Base-by-base conservation (phyloP, 2,113 vertebrate genomes). In the Tursiops truncatus region DNA sequence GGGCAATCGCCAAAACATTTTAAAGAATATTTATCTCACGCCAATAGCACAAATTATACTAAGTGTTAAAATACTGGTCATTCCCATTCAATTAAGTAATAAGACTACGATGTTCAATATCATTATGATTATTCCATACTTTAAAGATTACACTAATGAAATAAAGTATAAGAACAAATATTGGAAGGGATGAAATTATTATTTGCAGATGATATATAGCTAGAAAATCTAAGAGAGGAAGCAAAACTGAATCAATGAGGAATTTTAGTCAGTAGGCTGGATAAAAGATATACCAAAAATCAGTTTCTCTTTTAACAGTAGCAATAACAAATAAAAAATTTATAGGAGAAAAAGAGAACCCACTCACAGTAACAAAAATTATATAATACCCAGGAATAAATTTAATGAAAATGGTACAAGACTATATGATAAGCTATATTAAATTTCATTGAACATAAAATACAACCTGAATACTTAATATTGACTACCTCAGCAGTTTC, bases 111-210 rank as follows among this genome's bases (percentile, higher is more conserved):
- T 85, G 15, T 41, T 77, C 73, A 56, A 6, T 67, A 77, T 84
- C 26, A 73, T 18, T 58, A 95, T 77, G 36, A 90, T 65, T 76
- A 89, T 89, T 56, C 28, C 47, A 53, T 44, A 67, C 53, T 86
- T 79, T 90, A 25, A 23, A 88, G 15, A 87, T 73, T 95, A 50
- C 12, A 91, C 33, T 87, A 95, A 79, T 91, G 56, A 31, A 92
- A 89, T 82, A 88, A 96, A 81, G 14, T 68, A 74, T 89, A 76
- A 91, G 15, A 95, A 70, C 8, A 85, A 90, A 87, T 53, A 95
- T 4, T 58, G 36, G 68, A 84, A 74, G 21, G 41, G 36, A 95
- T 63, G 8, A 87, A 77, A 50, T 58, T 65, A 83, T 82, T 80
- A 84, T 82, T 90, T 95, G n/a, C 36, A 80, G 25, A 76, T 67